phyloP scores from a whole-genome alignment of 2,797 vertebrate genomes.

The Pagetopsis macropterus region DNA sequence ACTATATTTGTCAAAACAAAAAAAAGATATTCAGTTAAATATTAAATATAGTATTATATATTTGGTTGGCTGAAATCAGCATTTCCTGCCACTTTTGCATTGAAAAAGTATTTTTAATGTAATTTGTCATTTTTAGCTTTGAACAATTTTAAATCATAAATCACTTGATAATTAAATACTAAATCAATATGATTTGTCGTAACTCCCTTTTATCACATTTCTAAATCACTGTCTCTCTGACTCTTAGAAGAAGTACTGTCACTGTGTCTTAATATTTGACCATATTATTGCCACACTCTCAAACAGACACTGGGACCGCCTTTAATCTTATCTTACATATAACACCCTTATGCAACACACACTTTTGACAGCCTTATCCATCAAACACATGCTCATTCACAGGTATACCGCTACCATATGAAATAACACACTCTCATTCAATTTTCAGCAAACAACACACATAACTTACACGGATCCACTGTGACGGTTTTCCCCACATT shows the following conservation, averaged over 20 bases:
- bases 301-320: background rate
- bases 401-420: background rate
- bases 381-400: background rate
- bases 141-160: background rate
- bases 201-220: background rate
- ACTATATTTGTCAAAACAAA: too few relatives aligned
- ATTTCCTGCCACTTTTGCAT: too few relatives aligned
- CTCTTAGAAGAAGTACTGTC: conserved; percentile 13
- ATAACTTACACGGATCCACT: conserved; percentile 10
- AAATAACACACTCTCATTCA: background rate
- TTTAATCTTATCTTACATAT: background rate
- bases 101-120: background rate
- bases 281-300: background rate
- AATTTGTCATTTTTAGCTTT: background rate
- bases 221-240: conserved; percentile 10
- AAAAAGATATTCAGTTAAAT: too few relatives aligned
- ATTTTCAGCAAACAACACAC: conserved; percentile 9
- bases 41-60: too few relatives aligned
- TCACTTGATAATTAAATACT: background rate
- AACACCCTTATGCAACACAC: background rate
- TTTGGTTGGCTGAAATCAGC: too few relatives aligned
- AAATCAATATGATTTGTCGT: background rate
- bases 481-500: conserved; percentile 31
- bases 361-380: background rate
- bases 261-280: conserved; percentile 32